Base-by-base conservation (phyloP, 2,797 vertebrate genomes). In the Sebastes reedi region DNA sequence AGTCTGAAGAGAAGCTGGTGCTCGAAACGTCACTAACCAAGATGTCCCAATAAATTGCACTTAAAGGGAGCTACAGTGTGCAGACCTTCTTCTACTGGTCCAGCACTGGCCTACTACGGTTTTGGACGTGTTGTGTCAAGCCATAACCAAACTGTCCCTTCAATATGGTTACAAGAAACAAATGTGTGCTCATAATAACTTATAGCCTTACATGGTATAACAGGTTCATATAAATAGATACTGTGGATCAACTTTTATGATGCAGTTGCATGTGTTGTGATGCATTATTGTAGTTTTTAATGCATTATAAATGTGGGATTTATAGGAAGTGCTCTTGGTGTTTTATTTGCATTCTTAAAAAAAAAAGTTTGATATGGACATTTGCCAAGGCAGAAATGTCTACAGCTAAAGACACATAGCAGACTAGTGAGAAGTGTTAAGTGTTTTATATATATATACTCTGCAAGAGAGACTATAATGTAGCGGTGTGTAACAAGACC, bases 401-500 rank as follows among this genome's bases (percentile, higher is more conserved):
- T 46, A 46, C 42, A 46, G 42, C 42, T 46, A 46, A 46, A 46
- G 6, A 46, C 42, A 46, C 42, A 7, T 18, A 18, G 42, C 14
- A 46, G 42, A 8, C 16, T 46, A 46, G 42, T 46, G 42, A 18
- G 42, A 46, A 46, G 42, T 46, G 42, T 46, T 46, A 46, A 46
- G 42, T 46, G 42, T 18, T 46, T 46, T 46, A 46, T 46, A 46
- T 46, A 42, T 42, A 46, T n/a, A 32, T 6, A 34, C 29, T 25
- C 27, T 30, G 36, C 13, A 27, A 22, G 27, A 70, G 11, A 64
- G n/a, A 42, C n/a, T 65, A 36, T n/a, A 69, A 58, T 68, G 58
- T 32, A 84, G 67, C 10, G 50, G 72, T 39, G 50, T 60, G 91
- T 87, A 91, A 89, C 71, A 70, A 20, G 86, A 93, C 30, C 42